phyloP scores from a whole-genome alignment of 2,797 vertebrate genomes.

The Hybognathus amarus region DNA sequence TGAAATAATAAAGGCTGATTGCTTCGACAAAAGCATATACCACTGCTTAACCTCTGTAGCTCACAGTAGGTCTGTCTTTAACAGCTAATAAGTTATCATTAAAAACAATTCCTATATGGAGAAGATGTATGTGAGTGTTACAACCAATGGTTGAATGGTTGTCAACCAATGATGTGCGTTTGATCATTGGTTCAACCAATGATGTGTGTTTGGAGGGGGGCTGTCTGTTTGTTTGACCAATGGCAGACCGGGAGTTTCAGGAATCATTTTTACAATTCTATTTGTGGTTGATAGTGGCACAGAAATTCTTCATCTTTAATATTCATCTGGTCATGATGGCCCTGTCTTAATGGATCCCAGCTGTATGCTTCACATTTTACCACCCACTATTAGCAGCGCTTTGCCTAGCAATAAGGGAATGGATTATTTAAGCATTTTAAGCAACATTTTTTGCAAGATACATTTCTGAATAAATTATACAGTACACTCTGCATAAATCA shows the following conservation, averaged over 20 bases:
- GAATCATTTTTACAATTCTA: background rate
- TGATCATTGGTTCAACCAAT: background rate
- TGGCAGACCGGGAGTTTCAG: background rate
- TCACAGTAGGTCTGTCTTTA: background rate
- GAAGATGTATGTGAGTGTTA: background rate
- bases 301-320: constrained; percentile 66
- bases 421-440: constrained; percentile 51
- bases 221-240: background rate
- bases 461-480: constrained; percentile 29
- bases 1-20: background rate
- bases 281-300: constrained; percentile 53
- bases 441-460: constrained; percentile 34
- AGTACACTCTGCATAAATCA: background rate
- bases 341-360: constrained; percentile 76
- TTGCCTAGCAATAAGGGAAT: constrained; percentile 59
- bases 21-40: background rate
- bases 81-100: background rate
- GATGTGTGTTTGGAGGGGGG: background rate
- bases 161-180: background rate
- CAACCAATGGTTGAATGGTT: no score
- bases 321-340: constrained; percentile 69
- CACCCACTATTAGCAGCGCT: constrained; percentile 68
- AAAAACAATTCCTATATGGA: background rate
- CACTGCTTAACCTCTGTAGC: background rate
- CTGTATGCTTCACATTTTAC: constrained; percentile 72